A percentile compares a stretch with the other conserved stretches of the same genome.
These are phyloP conservation scores for Pissodes strobi DNA, from an alignment of 1,140 invertebrate genomes.

Conservation along the genomic window DNA sequence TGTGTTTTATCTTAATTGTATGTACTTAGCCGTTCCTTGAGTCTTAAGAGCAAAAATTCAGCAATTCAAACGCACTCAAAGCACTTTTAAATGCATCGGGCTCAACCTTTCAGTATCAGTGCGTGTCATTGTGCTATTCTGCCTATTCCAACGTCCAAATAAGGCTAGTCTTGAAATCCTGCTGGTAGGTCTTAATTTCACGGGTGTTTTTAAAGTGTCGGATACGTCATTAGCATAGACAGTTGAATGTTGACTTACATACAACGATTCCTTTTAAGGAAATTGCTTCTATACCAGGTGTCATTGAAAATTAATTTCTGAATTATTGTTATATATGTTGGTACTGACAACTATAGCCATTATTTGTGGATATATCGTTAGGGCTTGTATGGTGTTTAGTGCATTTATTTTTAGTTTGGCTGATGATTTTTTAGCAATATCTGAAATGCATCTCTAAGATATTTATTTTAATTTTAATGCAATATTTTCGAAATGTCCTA, in stretches of 20 bases:
- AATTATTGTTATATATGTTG: not conserved
- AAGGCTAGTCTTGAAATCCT: not conserved
- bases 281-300: not conserved
- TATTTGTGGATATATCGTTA: too few relatives aligned
- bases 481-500: too few relatives aligned
- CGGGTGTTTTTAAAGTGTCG: conserved; percentile 6
- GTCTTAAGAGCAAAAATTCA: too few relatives aligned
- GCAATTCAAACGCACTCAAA: not conserved
- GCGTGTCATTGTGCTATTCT: not conserved
- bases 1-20: too few relatives aligned
- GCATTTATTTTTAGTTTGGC: too few relatives aligned
- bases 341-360: not conserved
- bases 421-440: too few relatives aligned
- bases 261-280: not conserved
- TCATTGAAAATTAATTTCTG: not conserved
- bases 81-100: not conserved
- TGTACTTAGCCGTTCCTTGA: too few relatives aligned
- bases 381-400: too few relatives aligned
- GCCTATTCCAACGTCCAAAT: conserved; percentile 1
- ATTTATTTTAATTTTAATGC: too few relatives aligned
- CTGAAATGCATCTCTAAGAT: too few relatives aligned
- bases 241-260: not conserved
- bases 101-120: not conserved
- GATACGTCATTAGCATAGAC: conserved; percentile 7
- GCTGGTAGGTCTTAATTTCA: conserved; percentile 14